A percentile compares a stretch with the other conserved stretches of the same genome.
These are phyloP conservation scores for Drosophila biarmipes DNA, from an alignment of 1,140 invertebrate species.

Conservation along the genomic window DNA sequence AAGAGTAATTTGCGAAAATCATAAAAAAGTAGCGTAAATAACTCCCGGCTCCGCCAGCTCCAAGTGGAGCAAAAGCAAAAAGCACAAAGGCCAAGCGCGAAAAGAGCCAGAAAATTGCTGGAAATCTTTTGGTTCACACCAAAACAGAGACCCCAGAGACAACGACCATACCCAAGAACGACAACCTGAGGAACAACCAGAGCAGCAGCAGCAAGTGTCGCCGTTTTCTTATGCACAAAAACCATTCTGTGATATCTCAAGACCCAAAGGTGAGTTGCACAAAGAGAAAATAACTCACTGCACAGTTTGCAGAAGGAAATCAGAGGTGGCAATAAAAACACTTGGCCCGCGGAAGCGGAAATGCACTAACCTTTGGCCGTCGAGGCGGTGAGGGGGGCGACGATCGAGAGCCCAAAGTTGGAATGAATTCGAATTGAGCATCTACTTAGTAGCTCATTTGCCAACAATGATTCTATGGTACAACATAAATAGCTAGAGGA, in stretches of 20 bases:
- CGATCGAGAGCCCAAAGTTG: background rate
- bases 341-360: conserved; percentile 55
- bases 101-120: conserved; percentile 43
- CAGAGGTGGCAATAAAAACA: conserved; percentile 17
- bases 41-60: conserved; percentile 33
- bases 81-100: conserved; percentile 32
- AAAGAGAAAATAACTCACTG: conserved; percentile 10
- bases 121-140: conserved; percentile 41
- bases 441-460: too few species aligned
- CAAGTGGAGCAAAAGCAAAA: conserved; percentile 50
- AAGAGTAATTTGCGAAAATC: conserved; percentile 50
- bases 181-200: conserved; percentile 28
- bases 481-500: background rate
- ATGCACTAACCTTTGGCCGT: conserved; percentile 42
- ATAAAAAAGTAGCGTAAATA: conserved; percentile 38
- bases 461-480: too few species aligned
- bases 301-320: conserved; percentile 20
- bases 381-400: background rate
- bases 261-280: conserved; percentile 80
- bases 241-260: conserved; percentile 83
- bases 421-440: too few species aligned
- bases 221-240: conserved; percentile 61
- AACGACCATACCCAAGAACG: conserved; percentile 31
- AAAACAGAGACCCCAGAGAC: conserved; percentile 8
- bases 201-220: conserved; percentile 48